Base-by-base conservation (phyloP, 2,113 vertebrate species). In the Vulpes lagopus region DNA sequence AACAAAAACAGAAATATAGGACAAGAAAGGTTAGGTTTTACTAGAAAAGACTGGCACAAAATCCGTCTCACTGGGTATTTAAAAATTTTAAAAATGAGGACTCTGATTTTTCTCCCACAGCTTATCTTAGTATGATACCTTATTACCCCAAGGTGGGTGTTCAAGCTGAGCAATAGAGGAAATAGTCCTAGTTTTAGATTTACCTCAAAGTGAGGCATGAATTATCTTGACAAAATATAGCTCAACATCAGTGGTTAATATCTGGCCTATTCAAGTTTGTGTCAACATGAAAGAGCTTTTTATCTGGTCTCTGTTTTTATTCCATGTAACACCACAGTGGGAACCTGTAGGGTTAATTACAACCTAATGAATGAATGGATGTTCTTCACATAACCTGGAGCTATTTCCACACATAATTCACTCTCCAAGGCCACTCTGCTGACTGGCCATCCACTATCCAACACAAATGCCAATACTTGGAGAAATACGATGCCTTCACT, bases 201-300 rank as follows among this genome's bases (percentile, higher is more conserved):
- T 83, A 85, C 86, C 92, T 98, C 97, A 98, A 98, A 98, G 95
- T 64, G 91, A 95, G 12, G 91, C 91, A 96, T 94, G 90, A 98
- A 98, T 98, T 98, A 97, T 98, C 98, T 98, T 98, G 97, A 98
- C 98, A 98, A 98, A 98, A 98, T 19, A 97, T 62, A 96, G 30
- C 15, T 97, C 96, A 97, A 97, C 96, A 97, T 92, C 95, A 69
- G 65, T 97, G 87, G 95, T 93, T 96, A 97, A 98, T 93, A 94
- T 97, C 97, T 92, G 81, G 95, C 95, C 97, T 97, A 85, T 95
- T 98, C 97, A 97, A 91, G 96, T 98, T 97, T 95, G 93, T 3
- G 67, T 98, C 98, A 97, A 69, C 96, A 97, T 88, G 89, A 98
- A 98, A 98, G 97, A 22, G 85, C 73, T 98, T 98, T 97, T 98